Base-by-base conservation (phyloP, 2,113 vertebrate species). In the Nestor notabilis region DNA sequence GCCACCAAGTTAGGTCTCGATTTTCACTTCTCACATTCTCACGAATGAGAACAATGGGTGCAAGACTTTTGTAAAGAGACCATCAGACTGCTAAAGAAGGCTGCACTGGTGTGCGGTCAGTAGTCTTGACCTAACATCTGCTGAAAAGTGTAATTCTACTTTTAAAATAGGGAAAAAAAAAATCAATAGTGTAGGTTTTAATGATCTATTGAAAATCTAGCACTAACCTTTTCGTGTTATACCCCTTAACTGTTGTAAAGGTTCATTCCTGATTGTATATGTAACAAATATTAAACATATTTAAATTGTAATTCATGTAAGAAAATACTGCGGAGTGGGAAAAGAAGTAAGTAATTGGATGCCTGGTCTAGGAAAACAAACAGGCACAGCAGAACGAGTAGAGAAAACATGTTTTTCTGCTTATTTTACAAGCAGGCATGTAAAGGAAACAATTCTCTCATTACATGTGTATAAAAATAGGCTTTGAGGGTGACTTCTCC, bases 371-470 rank as follows among this genome's bases (percentile, higher is more conserved):
- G 52, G 52, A 90, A 93, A 90, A 74, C 43, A 90, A 77, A 21
- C 41, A 89, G 58, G 56, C 44, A 17, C 39, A 76, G 74, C 46
- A 61, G 33, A 93, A 83, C 87, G 66, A 90, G 76, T 91, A 89
- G 47, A 70, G 35, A 90, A 90, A 92, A 86, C 58, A 69, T 87
- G 52, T 90, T 96, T 95, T 92, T 89, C 83, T 95, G 60, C 58
- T 94, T 92, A 81, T 83, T 95, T 92, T 94, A 89, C 85, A 70
- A 95, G 75, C 74, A 64, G 47, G 58, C 83, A 13, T 60, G n/a
- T 89, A 95, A 94, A 94, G 58, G 70, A 94, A 96, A 92, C 64
- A 78, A 60, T 90, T 90, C 41, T 85, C 23, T 92, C 46, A 66
- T 94, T 95, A 78, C 58, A 63, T 24, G 29, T 49, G 21, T 56